Base-by-base conservation (phyloP, 2,113 vertebrate species). In the Bubalus kerabau region DNA sequence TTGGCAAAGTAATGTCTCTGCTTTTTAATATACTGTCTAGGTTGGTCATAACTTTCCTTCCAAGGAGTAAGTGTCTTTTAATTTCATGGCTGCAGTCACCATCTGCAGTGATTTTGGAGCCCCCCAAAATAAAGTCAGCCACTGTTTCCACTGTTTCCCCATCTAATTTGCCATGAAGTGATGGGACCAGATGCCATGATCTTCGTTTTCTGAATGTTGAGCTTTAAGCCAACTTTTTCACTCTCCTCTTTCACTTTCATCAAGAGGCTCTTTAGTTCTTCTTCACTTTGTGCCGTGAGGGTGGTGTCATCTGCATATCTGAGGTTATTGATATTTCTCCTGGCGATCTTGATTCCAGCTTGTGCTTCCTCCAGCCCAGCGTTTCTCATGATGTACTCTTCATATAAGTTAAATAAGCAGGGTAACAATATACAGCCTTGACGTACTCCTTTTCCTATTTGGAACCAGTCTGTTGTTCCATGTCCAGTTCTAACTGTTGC, bases 271-370 rank as follows among this genome's bases (percentile, higher is more conserved):
- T 71, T 67, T 36, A 36, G 64, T 36, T 21, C 17, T 10, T n/a
- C 62, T 71, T 71, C n/a, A 71, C 64, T 71, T 67, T 71, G 1
- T 71, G 64, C 64, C n/a, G 11, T 71, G 21, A 71, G n/a, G 17
- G n/a, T 71, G n/a, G 9, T 71, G 26, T 60, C 26, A 60, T 60
- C 59, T 28, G 64, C 64, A 36, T 71, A 21, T 71, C 64, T 71
- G 64, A 36, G 9, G n/a, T 71, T 71, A 71, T 36, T 36, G n/a
- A 71, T 71, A 11, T 21, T 71, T 71, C 64, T 71, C n/a, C 4
- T 0, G 0, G n/a, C n/a, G 21, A 21, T 36, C 64, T 71, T 71
- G n/a, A 71, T 71, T 36, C 64, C 9, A 71, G n/a, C n/a, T 71
- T 71, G n/a, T 71, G 64, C 17, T 71, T 71, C 17, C 0, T 71